A percentile compares a stretch with the other conserved stretches of the same genome.
phyloP scores from a whole-genome alignment of 2,888 invertebrate species.

The Pollenia griseotomentosa region DNA sequence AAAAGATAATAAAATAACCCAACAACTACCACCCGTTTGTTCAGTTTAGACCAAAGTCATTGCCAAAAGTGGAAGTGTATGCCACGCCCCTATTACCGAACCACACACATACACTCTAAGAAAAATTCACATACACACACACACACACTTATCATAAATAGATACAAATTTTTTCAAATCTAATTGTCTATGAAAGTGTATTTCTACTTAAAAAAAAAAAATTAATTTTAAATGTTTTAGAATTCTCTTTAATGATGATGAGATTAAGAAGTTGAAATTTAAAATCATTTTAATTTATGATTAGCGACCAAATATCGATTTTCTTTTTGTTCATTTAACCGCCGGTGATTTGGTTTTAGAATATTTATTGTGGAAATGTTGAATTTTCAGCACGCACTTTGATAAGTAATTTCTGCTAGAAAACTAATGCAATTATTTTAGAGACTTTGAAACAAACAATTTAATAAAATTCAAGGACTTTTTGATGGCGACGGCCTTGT shows the following conservation, averaged over 20 bases:
- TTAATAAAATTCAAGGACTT: conserved; percentile 71
- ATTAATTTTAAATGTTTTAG: background rate
- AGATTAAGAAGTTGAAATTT: background rate
- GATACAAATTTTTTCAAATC: background rate
- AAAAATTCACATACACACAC: background rate
- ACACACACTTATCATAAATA: background rate
- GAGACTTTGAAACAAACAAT: conserved; percentile 70
- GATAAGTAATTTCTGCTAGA: conserved; percentile 38
- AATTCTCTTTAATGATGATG: background rate
- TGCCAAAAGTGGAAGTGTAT: conserved; percentile 33
- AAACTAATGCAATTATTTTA: conserved; percentile 62
- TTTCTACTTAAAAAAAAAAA: no score
- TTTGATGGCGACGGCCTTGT: conserved; percentile 70
- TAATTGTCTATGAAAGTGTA: no score
- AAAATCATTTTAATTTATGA: background rate
- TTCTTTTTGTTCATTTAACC: conserved; percentile 21
- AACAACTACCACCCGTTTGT: conserved; percentile 15
- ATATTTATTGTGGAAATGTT: conserved; percentile 1
- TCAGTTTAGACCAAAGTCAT: background rate
- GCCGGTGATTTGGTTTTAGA: conserved; percentile 35
- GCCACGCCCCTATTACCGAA: conserved; percentile 64
- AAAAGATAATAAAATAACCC: conserved; percentile 64
- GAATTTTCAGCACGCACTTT: conserved; percentile 66
- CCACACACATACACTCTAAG: conserved; percentile 18
- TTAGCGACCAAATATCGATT: conserved; percentile 47